Base-by-base conservation (phyloP, 2,888 invertebrate species). In the Cepaea hortensis region DNA sequence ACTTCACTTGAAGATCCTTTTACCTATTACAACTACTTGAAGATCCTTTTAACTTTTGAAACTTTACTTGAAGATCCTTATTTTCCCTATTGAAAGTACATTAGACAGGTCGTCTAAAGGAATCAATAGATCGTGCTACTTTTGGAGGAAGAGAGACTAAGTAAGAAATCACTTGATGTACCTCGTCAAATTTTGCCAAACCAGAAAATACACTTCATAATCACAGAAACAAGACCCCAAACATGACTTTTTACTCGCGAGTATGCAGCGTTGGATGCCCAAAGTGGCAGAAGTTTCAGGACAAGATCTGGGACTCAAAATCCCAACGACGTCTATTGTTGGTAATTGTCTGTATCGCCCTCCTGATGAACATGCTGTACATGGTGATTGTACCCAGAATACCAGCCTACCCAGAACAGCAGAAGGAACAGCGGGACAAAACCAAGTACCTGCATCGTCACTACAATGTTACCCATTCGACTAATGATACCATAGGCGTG, bases 311-410 rank as follows among this genome's bases (percentile, higher is more conserved):
- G 93, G 98, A 99, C 94, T 98, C 98, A n/a, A 96, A 96, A 88
- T 96, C 97, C 68, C 98, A 99, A 94, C 95, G 99, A 86, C 97
- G 97, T 93, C 96, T 99, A 88, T 97, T 99, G 90, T 95, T 99
- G 90, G 97, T 99, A 81, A 99, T 99, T 91, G 99, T 99, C 46
- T 98, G 98, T 88, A 97, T 99, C 91, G 99, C 99, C 0, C 95
- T 99, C 91, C 95, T 99, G 92, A 99, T 99, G 96, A 99, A 99
- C 95, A 99, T 99, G 99, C 95, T 99, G 92, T 99, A 99, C 95
- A 99, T 99, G 99, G 99, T 99, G 88, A 99, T 99, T 91, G 99
- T 99, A 90, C 99, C 99, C 79, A 99, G 99, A 90, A 98, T 99
- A 91, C 99, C 99, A 18, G 98, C 98, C 95, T 99, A 98, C 94